phyloP scores from a whole-genome alignment of 2,113 vertebrate species.

The Istiophorus platypterus region DNA sequence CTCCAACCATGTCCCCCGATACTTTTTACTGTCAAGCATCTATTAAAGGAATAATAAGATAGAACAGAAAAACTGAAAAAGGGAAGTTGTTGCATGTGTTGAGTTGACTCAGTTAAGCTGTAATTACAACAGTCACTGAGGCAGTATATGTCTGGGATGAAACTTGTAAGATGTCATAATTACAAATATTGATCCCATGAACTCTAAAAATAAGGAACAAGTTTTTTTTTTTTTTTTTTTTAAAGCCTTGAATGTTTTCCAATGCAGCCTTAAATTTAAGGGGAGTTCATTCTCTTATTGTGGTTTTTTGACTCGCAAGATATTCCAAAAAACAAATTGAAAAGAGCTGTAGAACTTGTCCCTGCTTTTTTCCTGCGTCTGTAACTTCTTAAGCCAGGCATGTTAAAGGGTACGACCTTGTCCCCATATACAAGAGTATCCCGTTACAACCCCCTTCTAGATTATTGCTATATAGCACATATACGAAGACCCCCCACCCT shows the following conservation, averaged over 20 bases:
- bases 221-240: too few species aligned
- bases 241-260: too few species aligned
- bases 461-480: constrained; percentile 41
- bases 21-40: neutral
- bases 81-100: constrained; percentile 9
- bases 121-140: neutral
- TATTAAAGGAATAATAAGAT: neutral
- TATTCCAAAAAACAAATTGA: constrained; percentile 42
- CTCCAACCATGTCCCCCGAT: neutral
- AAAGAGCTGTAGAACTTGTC: constrained; percentile 37
- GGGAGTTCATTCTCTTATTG: neutral
- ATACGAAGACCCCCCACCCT: constrained; percentile 65
- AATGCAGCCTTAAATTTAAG: neutral
- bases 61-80: neutral
- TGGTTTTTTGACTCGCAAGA: neutral
- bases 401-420: constrained; percentile 74
- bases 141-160: neutral
- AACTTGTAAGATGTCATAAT: neutral
- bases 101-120: neutral
- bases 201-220: neutral
- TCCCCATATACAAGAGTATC: constrained; percentile 76
- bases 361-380: constrained; percentile 50
- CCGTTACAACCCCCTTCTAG: constrained; percentile 65
- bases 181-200: neutral
- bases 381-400: constrained; percentile 75